These are phyloP conservation scores for Stegastes partitus DNA, from an alignment of 2,113 vertebrate species.

Conservation along the genomic window DNA sequence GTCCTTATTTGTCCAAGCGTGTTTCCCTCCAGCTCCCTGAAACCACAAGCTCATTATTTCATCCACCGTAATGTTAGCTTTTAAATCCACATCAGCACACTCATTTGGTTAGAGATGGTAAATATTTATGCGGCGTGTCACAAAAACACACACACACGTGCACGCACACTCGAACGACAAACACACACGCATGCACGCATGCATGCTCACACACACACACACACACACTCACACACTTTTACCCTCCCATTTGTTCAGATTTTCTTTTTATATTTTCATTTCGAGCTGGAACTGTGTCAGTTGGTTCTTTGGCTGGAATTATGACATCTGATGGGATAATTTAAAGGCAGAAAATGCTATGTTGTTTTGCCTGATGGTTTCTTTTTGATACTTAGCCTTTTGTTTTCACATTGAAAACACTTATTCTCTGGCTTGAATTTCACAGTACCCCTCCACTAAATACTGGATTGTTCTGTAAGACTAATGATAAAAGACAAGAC, in stretches of 20 bases:
- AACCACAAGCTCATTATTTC: constrained; percentile 78
- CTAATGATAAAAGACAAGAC: neutral
- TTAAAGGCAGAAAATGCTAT: neutral
- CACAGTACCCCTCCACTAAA: neutral
- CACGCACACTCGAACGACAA: no score
- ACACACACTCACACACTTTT: constrained; percentile 7
- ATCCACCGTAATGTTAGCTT: constrained; percentile 67
- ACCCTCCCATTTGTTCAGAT: constrained; percentile 21
- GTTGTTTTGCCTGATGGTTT: neutral
- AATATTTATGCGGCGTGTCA: constrained; percentile 70
- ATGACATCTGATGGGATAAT: neutral
- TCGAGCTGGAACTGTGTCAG: constrained; percentile 13
- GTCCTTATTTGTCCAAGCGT: constrained; percentile 70
- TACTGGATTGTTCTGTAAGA: neutral
- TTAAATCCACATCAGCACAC: constrained; percentile 75
- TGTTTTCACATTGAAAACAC: constrained; percentile 23
- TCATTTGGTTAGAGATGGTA: constrained; percentile 69
- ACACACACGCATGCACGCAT: constrained; percentile 12
- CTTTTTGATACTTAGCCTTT: neutral
- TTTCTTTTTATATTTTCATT: constrained; percentile 19
- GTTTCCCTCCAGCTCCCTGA: constrained; percentile 70
- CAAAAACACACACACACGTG: neutral
- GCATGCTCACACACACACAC: constrained; percentile 31
- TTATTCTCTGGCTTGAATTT: neutral
- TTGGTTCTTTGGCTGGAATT: neutral